Evolutionary conservation across 2,797 vertebrate species (phyloP), one percentile per base, ranked within the genome.

Genomic region (Chelidonichthys spinosus): DNA sequence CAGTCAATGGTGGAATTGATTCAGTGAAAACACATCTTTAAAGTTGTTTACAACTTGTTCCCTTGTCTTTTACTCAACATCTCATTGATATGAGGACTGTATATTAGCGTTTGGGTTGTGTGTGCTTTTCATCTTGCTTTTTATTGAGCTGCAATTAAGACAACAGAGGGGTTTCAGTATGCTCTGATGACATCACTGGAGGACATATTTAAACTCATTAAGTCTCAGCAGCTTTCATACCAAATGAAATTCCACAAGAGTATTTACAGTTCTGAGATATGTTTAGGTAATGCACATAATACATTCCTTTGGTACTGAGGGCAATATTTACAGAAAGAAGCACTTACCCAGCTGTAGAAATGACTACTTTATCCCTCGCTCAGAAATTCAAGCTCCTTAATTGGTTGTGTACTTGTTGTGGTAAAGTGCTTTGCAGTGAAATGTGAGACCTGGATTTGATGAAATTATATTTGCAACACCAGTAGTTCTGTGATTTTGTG

Each of bases 151-250:
- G 70, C 60, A 87, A 83, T 88, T 82, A 85, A 71, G 71, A 82
- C 72, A 79, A 79, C 82, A 54, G 56, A 62, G 64, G 52, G 64
- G 62, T 60, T 80, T 77, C 59, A 50, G 14, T 52, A 10, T 69
- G 60, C 73, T 76, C 58, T 65, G 68, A 79, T 88, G 78, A 85
- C 86, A 87, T 89, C 84, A 90, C 85, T 78, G 68, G 77, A 88
- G 86, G 87, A 89, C 72, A 88, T 55, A 60, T 84, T 86, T 73
- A 81, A 64, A 74, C 69, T 86, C 81, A 87, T 90, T 90, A 85
- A 71, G 60, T 55, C 72, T 77, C 74, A 67, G 64, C 46, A 63
- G 79, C 74, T 74, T 77, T 79, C 53, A 54, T 46, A 54, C 42
- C 36, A 39, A 86, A 84, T 82, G 39, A 69, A 88, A 87, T 76